Percentiles rank a stretch among this genome's conserved stretches.
These are phyloP conservation scores for Barnardius zonarius DNA, from an alignment of 2,113 vertebrate genomes.

Conservation along the genomic window DNA sequence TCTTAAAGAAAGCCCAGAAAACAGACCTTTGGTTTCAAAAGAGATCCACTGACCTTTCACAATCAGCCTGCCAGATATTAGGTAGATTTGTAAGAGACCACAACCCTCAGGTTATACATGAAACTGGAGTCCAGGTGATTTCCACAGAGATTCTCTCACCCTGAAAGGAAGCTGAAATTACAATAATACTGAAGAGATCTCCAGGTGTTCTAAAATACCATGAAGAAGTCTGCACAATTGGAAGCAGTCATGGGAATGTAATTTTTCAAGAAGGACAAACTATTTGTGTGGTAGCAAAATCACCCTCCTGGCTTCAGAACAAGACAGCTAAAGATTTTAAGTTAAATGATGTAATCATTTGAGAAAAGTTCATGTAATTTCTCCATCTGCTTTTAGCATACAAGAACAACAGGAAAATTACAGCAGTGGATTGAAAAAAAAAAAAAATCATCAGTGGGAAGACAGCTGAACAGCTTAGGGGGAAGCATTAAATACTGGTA, in stretches of 20 bases:
- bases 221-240: neutral
- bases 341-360: neutral
- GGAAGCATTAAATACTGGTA: neutral
- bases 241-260: neutral
- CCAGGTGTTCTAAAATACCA: neutral
- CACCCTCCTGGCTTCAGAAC: neutral
- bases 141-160: neutral
- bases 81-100: neutral
- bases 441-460: neutral
- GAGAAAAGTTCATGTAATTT: neutral
- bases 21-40: neutral
- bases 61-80: neutral
- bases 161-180: neutral
- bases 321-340: neutral
- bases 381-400: neutral
- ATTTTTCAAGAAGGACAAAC: neutral
- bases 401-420: neutral
- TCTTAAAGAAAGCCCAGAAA: neutral
- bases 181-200: neutral
- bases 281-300: neutral
- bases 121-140: neutral
- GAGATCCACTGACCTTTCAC: neutral
- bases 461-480: neutral
- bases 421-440: neutral
- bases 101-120: neutral